Percentiles rank a stretch among this genome's conserved stretches.
These are phyloP conservation scores for Cyclina sinensis DNA, from an alignment of 1,140 invertebrate genomes.

Conservation along the genomic window DNA sequence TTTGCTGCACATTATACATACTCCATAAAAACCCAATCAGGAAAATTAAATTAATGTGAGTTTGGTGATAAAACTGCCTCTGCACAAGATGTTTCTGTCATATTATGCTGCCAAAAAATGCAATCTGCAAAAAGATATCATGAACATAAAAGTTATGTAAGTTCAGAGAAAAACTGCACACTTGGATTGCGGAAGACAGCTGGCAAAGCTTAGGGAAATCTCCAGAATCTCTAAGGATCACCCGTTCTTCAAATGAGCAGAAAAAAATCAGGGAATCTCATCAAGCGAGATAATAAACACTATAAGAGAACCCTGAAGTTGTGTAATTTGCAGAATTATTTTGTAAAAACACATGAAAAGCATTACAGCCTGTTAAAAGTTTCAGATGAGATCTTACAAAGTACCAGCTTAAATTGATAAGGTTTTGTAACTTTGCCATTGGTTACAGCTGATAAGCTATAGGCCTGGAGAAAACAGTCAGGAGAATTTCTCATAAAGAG, in stretches of 20 bases:
- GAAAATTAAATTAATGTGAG: too few species aligned
- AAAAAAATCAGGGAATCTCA: not conserved
- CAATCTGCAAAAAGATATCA: too few species aligned
- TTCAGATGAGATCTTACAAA: not conserved
- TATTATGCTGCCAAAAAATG: too few species aligned
- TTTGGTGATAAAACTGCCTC: too few species aligned
- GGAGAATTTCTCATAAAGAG: conserved; percentile 23
- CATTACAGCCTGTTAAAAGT: not conserved
- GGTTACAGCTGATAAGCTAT: not conserved
- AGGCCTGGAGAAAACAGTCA: not conserved
- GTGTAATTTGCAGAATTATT: conserved; percentile 28
- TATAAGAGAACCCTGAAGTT: conserved; percentile 10
- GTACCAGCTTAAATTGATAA: not conserved
- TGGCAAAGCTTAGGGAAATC: not conserved
- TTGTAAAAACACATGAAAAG: conserved; percentile 30
- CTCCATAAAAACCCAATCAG: too few species aligned
- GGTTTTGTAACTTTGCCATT: conserved; percentile 31
- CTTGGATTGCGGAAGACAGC: not conserved
- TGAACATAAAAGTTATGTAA: too few species aligned
- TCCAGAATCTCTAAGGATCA: conserved; percentile 1
- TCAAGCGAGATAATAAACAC: conserved; percentile 34
- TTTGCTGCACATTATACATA: too few species aligned
- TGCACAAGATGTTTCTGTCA: too few species aligned
- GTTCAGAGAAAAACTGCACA: not conserved
- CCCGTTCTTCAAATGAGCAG: not conserved